These are phyloP conservation scores for Galeopterus variegatus DNA, from an alignment of 2,113 vertebrate genomes.

Conservation along the genomic window DNA sequence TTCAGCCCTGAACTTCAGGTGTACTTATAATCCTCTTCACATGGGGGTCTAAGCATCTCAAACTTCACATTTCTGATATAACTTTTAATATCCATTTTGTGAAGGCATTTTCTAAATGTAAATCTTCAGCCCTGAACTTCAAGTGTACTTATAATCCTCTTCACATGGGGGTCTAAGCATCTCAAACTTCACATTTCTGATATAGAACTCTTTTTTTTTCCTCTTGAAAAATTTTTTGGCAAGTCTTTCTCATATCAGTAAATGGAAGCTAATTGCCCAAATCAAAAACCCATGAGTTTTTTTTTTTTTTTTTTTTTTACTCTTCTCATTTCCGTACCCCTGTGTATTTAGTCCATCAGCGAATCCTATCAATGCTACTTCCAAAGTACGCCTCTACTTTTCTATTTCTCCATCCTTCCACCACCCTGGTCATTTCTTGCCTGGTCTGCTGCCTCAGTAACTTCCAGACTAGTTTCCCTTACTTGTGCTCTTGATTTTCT, in stretches of 20 bases:
- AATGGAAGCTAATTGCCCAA: neutral
- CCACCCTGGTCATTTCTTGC: rapidly evolving
- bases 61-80: no score
- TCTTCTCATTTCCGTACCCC: neutral
- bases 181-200: neutral
- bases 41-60: neutral
- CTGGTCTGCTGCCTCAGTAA: neutral
- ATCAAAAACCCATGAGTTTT: neutral
- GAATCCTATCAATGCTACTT: neutral
- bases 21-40: neutral
- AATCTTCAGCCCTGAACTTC: neutral
- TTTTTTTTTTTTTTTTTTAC: neutral
- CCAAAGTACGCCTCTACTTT: neutral
- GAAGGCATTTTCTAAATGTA: neutral
- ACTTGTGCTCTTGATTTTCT: neutral
- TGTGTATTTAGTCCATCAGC: neutral
- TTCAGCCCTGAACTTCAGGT: neutral
- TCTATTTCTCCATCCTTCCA: rapidly evolving
- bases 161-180: neutral
- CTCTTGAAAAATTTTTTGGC: neutral
- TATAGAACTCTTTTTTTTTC: neutral
- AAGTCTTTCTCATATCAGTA: neutral
- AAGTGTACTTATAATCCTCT: neutral
- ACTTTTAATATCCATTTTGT: neutral
- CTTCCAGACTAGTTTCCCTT: neutral